A percentile compares a stretch with the other conserved stretches of the same genome.
phyloP scores from a whole-genome alignment of 2,797 vertebrate species.

The Picus viridis region DNA sequence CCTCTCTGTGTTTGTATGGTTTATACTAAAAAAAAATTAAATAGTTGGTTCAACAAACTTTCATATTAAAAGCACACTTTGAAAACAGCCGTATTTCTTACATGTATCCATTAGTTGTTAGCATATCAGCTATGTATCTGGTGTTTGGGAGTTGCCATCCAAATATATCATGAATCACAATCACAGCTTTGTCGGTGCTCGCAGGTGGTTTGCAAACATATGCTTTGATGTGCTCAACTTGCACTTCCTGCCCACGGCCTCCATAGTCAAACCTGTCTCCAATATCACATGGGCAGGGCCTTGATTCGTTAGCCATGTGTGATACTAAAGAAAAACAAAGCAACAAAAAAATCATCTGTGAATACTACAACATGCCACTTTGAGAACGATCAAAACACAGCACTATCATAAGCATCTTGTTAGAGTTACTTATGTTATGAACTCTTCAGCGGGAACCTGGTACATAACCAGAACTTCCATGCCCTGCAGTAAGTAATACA shows the following conservation, averaged over 20 bases:
- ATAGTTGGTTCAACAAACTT: not conserved
- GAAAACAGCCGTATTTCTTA: constrained; percentile 61
- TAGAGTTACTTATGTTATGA: not conserved
- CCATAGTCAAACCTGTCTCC: constrained; percentile 89
- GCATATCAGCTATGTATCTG: constrained; percentile 91
- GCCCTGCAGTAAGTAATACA: not conserved
- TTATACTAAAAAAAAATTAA: not conserved
- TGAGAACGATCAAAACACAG: not conserved
- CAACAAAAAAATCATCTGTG: not conserved
- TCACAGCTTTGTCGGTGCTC: constrained; percentile 82
- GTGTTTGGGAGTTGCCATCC: constrained; percentile 93
- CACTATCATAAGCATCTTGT: not conserved
- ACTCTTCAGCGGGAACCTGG: not conserved
- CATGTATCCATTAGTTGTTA: constrained; percentile 89
- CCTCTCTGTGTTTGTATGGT: not conserved
- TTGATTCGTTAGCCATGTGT: constrained; percentile 89
- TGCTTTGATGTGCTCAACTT: constrained; percentile 85
- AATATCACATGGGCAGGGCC: constrained; percentile 88
- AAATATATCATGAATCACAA: constrained; percentile 93
- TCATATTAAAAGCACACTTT: not conserved
- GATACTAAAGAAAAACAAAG: not conserved
- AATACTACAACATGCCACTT: not conserved
- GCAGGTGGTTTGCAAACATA: constrained; percentile 83
- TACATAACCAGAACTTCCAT: not conserved
- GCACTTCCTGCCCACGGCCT: constrained; percentile 85